Evolutionary conservation across 2,888 invertebrate species (phyloP).

Genomic region (Polia nebulosa): DNA sequence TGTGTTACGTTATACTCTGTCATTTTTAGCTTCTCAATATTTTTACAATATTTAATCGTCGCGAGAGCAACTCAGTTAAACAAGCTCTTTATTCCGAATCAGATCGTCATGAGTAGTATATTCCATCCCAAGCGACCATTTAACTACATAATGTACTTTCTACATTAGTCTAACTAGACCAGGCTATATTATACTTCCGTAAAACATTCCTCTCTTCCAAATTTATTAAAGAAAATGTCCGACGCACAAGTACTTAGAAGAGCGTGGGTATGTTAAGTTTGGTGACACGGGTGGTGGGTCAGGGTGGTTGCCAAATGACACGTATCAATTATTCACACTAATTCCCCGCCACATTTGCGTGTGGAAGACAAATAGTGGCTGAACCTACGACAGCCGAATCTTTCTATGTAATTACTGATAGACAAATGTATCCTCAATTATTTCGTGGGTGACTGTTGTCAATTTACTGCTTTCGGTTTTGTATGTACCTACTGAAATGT

Average conservation of each 20-base stretch:
- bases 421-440: conserved; percentile 75
- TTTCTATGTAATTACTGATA: conserved; percentile 85
- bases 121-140: background rate
- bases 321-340: conserved; percentile 90
- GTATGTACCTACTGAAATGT: conserved; percentile 22
- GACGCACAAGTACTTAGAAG: conserved; percentile 52
- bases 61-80: background rate
- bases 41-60: background rate
- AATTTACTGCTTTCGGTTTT: conserved; percentile 53
- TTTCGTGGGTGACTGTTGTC: conserved; percentile 68
- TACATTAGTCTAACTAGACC: background rate
- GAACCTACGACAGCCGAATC: conserved; percentile 81
- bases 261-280: conserved; percentile 72
- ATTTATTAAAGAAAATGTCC: conserved; percentile 41
- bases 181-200: background rate
- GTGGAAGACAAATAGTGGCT: conserved; percentile 89
- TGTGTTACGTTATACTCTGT: background rate
- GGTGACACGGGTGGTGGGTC: conserved; percentile 72
- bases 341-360: conserved; percentile 89
- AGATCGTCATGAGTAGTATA: background rate
- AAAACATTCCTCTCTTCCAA: conserved; percentile 5
- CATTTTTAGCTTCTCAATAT: background rate
- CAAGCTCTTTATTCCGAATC: background rate
- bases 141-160: background rate
- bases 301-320: conserved; percentile 90